Evolutionary conservation across 2,113 vertebrate species (phyloP).

Genomic region (Aleadryas rufinucha): DNA sequence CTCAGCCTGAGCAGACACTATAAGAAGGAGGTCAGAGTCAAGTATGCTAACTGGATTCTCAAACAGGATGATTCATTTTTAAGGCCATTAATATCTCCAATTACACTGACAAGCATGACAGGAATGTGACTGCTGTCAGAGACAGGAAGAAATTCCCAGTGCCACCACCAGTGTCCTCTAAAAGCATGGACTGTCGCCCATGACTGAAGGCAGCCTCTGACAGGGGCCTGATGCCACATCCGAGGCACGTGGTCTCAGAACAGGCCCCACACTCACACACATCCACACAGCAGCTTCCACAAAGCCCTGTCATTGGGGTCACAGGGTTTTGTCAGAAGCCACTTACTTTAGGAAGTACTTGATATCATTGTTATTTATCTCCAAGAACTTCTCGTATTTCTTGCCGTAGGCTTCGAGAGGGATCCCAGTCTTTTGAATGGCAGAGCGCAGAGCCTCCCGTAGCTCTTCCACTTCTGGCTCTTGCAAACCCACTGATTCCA

Average conservation of each 20-base stretch:
- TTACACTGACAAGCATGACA: constrained; percentile 15
- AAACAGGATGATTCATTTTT: constrained; percentile 29
- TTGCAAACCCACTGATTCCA: constrained; percentile 80
- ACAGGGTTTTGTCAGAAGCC: neutral
- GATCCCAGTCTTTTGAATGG: constrained; percentile 76
- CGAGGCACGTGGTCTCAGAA: neutral
- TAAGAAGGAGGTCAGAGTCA: constrained; percentile 8
- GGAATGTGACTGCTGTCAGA: constrained; percentile 23
- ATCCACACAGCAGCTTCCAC: neutral
- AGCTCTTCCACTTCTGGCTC: constrained; percentile 81
- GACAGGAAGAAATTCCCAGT: neutral
- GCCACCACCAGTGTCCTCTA: neutral
- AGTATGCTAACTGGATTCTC: constrained; percentile 13
- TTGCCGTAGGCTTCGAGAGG: constrained; percentile 84
- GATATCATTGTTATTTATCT: constrained; percentile 82
- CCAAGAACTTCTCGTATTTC: constrained; percentile 79
- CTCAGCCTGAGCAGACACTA: neutral
- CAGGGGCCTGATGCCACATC: neutral
- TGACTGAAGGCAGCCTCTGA: neutral
- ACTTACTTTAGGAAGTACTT: constrained; percentile 68
- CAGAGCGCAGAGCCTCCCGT: constrained; percentile 63
- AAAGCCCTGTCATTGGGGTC: neutral
- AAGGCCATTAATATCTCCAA: constrained; percentile 36
- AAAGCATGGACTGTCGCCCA: neutral
- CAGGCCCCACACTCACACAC: neutral